Base-by-base conservation (phyloP, 2,888 invertebrate species). In the Palloptera scutellata region DNA sequence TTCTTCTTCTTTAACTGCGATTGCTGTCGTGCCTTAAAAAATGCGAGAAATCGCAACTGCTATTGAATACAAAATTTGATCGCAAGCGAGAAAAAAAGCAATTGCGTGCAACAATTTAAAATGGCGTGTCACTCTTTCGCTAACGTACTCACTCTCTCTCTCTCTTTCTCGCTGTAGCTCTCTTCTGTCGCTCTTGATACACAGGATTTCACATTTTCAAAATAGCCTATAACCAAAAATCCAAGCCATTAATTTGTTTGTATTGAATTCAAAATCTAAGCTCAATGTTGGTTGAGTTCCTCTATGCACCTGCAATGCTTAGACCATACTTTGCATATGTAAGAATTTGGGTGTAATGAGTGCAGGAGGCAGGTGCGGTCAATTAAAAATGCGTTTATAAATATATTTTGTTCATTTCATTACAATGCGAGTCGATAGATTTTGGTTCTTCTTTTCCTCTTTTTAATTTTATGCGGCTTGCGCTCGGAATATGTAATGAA, bases 401-500 rank as follows among this genome's bases (percentile, higher is more conserved):
- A 62, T 52, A 61, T 17, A 45, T 60, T 13, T 42, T 59, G 13
- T 42, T 54, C 4, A 12, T 43, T 20, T 19, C 30, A 12, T 10
- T 15, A 19, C 41, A 1, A 6, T 59, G n/a, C n/a, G n/a, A n/a
- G n/a, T n/a, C n/a, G n/a, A n/a, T n/a, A n/a, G n/a, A n/a, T n/a
- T n/a, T n/a, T 42, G 1, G 1, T 43, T 15, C 15, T 17, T 59
- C 10, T 42, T 3, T 55, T 20, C 30, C 30, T 2, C 13, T 55
- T n/a, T 55, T 55, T 6, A 43, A 52, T 58, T 19, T 20, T 41
- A 41, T 30, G 30, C 51, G 17, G 10, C 11, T 67, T 76, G 78
- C 71, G 76, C 43, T 60, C 72, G 57, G 79, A 78, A 79, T 79
- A 70, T 72, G 71, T 75, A 79, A 78, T 79, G 45, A 73, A 69